Evolutionary conservation across 2,113 vertebrate genomes (phyloP).

Genomic region (Campylorhamphus procurvoides): DNA sequence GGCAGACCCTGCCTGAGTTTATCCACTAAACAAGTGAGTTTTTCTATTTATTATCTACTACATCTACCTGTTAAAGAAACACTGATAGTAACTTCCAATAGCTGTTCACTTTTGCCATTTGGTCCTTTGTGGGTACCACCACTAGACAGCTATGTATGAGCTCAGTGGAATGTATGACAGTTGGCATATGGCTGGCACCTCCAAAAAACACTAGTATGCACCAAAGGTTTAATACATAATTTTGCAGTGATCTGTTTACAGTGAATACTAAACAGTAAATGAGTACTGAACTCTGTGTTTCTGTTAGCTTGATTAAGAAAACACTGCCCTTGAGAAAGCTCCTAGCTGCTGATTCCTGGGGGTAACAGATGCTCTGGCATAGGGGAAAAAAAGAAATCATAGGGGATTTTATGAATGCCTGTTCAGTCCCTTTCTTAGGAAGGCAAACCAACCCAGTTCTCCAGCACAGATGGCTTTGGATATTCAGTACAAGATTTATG

Average conservation of each 20-base stretch:
- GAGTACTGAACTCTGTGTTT: neutral
- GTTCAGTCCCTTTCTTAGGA: neutral
- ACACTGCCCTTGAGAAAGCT: neutral
- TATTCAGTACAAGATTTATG: neutral
- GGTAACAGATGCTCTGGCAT: neutral
- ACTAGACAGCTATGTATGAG: neutral
- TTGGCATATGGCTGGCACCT: neutral
- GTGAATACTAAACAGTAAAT: neutral
- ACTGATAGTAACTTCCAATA: neutral
- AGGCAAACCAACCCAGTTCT: neutral
- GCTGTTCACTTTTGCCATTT: neutral
- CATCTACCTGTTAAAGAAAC: neutral
- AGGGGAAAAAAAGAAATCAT: neutral
- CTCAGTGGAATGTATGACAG: neutral
- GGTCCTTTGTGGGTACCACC: neutral
- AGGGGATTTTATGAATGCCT: neutral
- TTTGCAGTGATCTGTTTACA: neutral
- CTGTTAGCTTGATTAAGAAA: neutral
- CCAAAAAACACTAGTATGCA: neutral
- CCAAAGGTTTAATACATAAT: neutral
- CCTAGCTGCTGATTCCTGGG: neutral
- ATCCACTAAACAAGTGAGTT: neutral
- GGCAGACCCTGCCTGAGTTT: neutral
- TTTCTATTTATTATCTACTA: neutral
- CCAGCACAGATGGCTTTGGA: neutral